Percentiles rank a stretch among this genome's conserved stretches.
Evolutionary conservation across 2,113 vertebrate species (phyloP).

Genomic region (Mus spicilegus): DNA sequence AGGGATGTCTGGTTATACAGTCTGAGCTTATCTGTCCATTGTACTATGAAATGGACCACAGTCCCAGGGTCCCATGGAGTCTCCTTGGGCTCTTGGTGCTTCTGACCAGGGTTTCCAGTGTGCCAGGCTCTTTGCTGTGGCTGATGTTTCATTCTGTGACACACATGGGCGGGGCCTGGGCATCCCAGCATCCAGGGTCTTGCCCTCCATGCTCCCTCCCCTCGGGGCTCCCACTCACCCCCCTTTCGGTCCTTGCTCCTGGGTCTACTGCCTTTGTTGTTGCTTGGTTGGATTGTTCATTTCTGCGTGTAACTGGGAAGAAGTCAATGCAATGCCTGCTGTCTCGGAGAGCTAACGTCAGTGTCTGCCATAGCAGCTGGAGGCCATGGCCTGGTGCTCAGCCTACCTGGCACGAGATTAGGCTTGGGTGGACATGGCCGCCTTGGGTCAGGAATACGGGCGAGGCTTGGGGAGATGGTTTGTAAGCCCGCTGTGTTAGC

Average conservation of each 20-base stretch:
- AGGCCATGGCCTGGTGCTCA: too few relatives aligned
- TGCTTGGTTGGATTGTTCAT: not conserved
- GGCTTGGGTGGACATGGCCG: not conserved
- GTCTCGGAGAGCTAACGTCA: not conserved
- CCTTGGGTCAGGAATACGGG: not conserved
- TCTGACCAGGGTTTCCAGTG: too few relatives aligned
- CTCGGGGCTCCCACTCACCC: too few relatives aligned
- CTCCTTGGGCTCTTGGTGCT: not conserved
- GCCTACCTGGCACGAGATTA: not conserved
- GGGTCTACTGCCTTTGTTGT: not conserved
- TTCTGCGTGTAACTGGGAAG: not conserved
- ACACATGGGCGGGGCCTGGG: not conserved
- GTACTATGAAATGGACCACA: too few relatives aligned
- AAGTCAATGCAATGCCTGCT: not conserved
- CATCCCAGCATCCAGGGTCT: not conserved
- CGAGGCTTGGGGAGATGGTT: fast-evolving
- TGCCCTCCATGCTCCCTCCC: not conserved
- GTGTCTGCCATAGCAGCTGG: not conserved
- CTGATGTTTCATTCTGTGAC: not conserved
- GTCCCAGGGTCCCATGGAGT: too few relatives aligned
- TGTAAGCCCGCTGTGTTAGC: fast-evolving
- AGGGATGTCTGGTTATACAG: not conserved
- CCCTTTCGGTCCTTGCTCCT: not conserved
- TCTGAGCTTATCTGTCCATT: not conserved
- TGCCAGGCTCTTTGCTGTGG: not conserved